A percentile compares a stretch with the other conserved stretches of the same genome.
phyloP scores from a whole-genome alignment of 2,797 vertebrate genomes.

The Simalia tracyae region DNA sequence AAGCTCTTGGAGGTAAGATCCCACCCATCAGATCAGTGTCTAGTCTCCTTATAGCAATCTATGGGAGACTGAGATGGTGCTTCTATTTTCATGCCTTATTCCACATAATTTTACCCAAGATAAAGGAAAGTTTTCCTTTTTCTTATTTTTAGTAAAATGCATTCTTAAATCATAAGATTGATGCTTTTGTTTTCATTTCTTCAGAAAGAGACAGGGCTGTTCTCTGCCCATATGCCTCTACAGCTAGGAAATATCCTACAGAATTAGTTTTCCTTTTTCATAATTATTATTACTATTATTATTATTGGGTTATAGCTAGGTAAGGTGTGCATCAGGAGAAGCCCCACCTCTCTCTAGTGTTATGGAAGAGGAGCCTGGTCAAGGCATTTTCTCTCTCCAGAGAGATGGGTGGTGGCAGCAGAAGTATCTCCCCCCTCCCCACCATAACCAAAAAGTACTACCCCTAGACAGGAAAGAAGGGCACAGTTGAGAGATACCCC shows the following conservation, averaged over 20 bases:
- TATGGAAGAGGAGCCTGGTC: not conserved
- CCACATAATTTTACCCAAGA: not conserved
- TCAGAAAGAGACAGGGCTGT: no score
- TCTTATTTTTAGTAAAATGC: not conserved
- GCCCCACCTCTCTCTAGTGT: not conserved
- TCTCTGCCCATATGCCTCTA: no score
- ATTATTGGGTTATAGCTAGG: not conserved
- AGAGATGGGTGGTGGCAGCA: not conserved
- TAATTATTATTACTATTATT: not conserved
- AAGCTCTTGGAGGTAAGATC: not conserved
- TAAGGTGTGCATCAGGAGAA: not conserved
- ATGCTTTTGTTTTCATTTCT: no score
- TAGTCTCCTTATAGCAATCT: not conserved
- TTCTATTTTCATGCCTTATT: not conserved
- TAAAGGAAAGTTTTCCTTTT: not conserved
- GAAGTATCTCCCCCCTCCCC: not conserved
- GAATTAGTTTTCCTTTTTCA: not conserved
- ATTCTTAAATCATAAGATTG: no score
- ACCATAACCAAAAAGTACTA: not conserved
- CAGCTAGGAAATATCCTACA: not conserved
- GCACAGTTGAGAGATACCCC: not conserved
- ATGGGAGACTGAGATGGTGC: not conserved
- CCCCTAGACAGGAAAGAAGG: not conserved
- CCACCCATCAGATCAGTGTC: not conserved
- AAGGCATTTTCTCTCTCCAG: not conserved